These are phyloP conservation scores for Allacma fusca DNA, from an alignment of 2,888 invertebrate species.

Conservation along the genomic window DNA sequence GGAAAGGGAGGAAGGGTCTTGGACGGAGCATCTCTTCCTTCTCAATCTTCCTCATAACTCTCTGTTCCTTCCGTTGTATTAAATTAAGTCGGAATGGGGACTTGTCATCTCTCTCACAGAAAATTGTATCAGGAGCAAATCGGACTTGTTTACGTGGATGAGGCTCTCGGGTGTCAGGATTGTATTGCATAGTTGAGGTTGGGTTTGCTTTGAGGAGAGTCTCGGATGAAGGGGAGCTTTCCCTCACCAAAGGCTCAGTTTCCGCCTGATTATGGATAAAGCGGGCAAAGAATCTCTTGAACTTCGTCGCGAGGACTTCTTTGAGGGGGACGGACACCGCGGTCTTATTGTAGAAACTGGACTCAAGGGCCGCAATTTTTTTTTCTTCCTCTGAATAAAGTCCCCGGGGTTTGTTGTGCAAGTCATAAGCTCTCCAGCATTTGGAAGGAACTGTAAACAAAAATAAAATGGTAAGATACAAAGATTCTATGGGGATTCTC, in stretches of 20 bases:
- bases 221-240: not conserved
- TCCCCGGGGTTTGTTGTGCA: conserved; percentile 35
- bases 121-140: conserved; percentile 53
- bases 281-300: conserved; percentile 25
- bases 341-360: not conserved
- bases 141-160: conserved; percentile 45
- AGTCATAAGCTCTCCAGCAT: conserved; percentile 33
- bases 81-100: conserved; percentile 53
- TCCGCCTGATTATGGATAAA: not conserved
- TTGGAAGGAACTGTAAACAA: conserved; percentile 29
- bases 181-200: no score
- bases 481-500: no score
- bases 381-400: conserved; percentile 34
- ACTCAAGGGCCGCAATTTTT: conserved; percentile 9
- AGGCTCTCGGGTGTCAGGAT: not conserved
- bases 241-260: conserved; percentile 8
- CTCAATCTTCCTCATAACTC: conserved; percentile 10
- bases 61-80: not conserved
- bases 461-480: no score
- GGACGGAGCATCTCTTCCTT: conserved; percentile 36
- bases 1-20: conserved; percentile 32
- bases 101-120: conserved; percentile 53
- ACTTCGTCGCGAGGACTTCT: conserved; percentile 25
- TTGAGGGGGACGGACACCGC: conserved; percentile 35
- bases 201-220: not conserved